Conservation (phyloP, 2,797 vertebrate genomes). For the Hydrocynus forskahlii region DNA sequence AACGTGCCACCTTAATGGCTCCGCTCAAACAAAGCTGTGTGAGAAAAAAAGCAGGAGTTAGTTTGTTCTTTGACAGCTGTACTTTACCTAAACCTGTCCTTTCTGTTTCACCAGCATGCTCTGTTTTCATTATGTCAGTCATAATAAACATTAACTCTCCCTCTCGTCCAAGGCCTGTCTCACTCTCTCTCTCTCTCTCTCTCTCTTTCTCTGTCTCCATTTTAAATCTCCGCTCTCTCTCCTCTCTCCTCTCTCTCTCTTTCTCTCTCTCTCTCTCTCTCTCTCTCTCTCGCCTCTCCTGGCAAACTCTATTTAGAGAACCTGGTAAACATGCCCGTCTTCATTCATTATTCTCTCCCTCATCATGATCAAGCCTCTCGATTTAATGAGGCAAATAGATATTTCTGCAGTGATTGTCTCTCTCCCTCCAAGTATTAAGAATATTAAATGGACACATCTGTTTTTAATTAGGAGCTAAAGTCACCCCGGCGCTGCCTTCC, state of each 20-base stretch:
- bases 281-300: slow-evolving; percentile 62
- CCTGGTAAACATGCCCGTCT: slow-evolving; percentile 84
- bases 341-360: slow-evolving; percentile 83
- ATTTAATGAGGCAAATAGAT: slow-evolving; percentile 87
- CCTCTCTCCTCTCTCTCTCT: slow-evolving; percentile 16
- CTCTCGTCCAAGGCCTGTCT: slow-evolving; percentile 44
- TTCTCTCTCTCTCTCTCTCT: slow-evolving; percentile 22
- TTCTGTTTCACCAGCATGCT: slow-evolving; percentile 42
- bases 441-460: slow-evolving; percentile 89
- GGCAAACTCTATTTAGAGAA: slow-evolving; percentile 79
- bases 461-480: slow-evolving; percentile 87
- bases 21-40: not conserved
- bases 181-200: too few relatives aligned
- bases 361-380: slow-evolving; percentile 82
- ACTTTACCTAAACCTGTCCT: slow-evolving; percentile 51
- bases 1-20: not conserved
- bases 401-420: slow-evolving; percentile 84
- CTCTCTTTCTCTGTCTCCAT: too few relatives aligned
- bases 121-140: slow-evolving; percentile 52
- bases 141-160: slow-evolving; percentile 57
- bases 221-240: too few relatives aligned
- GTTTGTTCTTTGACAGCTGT: slow-evolving; percentile 49
- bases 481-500: slow-evolving; percentile 83
- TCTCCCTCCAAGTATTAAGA: slow-evolving; percentile 87
- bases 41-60: slow-evolving; percentile 26